Evolutionary conservation across 2,888 invertebrate genomes (phyloP).

Genomic region (Sicus ferrugineus): DNA sequence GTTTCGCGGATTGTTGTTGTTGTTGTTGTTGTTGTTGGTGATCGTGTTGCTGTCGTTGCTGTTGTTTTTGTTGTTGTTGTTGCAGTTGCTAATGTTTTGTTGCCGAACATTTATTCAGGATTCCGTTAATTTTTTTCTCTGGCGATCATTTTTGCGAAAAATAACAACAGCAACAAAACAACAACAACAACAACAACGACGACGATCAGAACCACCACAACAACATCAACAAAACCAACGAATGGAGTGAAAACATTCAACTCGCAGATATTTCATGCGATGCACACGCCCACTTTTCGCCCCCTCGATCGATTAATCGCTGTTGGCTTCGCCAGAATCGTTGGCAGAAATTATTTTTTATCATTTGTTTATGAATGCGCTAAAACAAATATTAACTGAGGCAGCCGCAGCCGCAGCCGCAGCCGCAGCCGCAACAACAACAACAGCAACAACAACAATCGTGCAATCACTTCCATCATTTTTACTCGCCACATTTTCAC

Average conservation of each 20-base stretch:
- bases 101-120: background rate
- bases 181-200: background rate
- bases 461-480: conserved; percentile 22
- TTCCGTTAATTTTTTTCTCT: conserved; percentile 5
- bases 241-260: background rate
- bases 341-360: conserved; percentile 56
- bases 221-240: background rate
- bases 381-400: conserved; percentile 53
- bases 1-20: background rate
- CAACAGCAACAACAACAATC: conserved; percentile 34
- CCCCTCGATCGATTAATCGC: conserved; percentile 8
- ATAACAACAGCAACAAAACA: background rate
- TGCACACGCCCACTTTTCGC: conserved; percentile 28
- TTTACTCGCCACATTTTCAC: conserved; percentile 54
- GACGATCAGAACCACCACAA: no score
- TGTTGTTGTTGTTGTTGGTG: background rate
- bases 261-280: conserved; percentile 1
- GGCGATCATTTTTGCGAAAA: conserved; percentile 1
- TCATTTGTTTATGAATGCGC: conserved; percentile 56
- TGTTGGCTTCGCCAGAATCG: conserved; percentile 24
- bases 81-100: background rate
- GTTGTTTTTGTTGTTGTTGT: background rate
- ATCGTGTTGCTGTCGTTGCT: background rate
- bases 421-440: conserved; percentile 35
- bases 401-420: conserved; percentile 40